A percentile compares a stretch with the other conserved stretches of the same genome.
Evolutionary conservation across 2,797 vertebrate genomes (phyloP).

Genomic region (Diceros bicornis): DNA sequence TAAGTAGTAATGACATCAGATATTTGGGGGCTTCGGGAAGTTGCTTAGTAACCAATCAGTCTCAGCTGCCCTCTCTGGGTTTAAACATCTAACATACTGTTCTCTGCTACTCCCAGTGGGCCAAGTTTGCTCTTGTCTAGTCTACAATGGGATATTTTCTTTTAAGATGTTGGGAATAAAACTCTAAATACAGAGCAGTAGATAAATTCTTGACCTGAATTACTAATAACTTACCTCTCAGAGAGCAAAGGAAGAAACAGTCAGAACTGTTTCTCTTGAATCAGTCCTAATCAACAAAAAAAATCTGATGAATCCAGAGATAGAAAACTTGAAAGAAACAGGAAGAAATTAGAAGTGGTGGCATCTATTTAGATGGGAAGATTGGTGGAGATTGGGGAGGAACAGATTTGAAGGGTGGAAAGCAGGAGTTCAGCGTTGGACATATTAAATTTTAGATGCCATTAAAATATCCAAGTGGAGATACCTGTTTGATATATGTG

Average conservation of each 20-base stretch:
- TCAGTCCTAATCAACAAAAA: neutral
- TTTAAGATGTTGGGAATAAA: neutral
- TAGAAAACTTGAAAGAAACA: neutral
- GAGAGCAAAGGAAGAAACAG: neutral
- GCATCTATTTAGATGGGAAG: neutral
- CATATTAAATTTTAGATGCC: neutral
- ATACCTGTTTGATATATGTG: neutral
- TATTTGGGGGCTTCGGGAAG: neutral
- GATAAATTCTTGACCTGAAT: conserved; percentile 47
- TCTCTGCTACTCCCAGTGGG: neutral
- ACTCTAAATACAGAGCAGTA: neutral
- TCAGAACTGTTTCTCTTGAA: neutral
- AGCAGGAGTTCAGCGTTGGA: neutral
- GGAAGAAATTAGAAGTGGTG: neutral
- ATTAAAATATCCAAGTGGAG: neutral
- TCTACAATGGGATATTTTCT: neutral
- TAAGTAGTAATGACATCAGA: neutral
- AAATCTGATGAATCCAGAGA: neutral
- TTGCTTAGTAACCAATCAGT: neutral
- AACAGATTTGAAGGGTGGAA: neutral
- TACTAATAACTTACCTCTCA: neutral
- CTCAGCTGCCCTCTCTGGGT: neutral
- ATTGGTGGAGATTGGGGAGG: neutral
- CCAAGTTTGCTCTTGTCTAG: neutral
- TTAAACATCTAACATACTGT: neutral